Conservation (phyloP, 2,797 vertebrate species). For the Hapalemur alaotrensis region DNA sequence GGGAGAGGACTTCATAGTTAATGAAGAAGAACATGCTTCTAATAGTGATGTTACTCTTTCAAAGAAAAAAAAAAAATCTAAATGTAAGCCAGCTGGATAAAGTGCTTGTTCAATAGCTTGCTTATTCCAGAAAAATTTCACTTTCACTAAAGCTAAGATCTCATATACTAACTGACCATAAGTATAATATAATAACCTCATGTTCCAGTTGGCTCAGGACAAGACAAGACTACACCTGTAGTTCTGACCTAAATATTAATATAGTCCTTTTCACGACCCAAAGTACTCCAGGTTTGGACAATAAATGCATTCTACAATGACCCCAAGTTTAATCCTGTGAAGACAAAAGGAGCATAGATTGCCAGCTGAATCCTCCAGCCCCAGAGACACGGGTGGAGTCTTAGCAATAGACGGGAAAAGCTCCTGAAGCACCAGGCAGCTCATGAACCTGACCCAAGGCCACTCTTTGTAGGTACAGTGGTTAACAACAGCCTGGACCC, state of each 20-base stretch:
- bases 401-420: not conserved
- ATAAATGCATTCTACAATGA: not conserved
- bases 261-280: not conserved
- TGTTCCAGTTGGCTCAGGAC: not conserved
- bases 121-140: not conserved
- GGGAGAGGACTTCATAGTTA: not conserved
- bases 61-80: not conserved
- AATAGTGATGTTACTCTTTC: not conserved
- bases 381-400: not conserved
- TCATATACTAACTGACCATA: not conserved
- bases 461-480: not conserved
- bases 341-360: not conserved
- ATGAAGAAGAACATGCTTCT: not conserved
- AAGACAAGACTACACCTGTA: not conserved
- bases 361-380: no score
- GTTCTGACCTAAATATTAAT: not conserved
- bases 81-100: not conserved
- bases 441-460: not conserved
- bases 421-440: not conserved
- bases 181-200: rapidly evolving
- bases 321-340: not conserved
- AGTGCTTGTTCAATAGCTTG: not conserved
- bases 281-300: not conserved
- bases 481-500: not conserved
- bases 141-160: not conserved